Percentiles rank a stretch among this genome's conserved stretches.
Conservation (phyloP, 2,888 invertebrate genomes). For the Archips crataeganus region DNA sequence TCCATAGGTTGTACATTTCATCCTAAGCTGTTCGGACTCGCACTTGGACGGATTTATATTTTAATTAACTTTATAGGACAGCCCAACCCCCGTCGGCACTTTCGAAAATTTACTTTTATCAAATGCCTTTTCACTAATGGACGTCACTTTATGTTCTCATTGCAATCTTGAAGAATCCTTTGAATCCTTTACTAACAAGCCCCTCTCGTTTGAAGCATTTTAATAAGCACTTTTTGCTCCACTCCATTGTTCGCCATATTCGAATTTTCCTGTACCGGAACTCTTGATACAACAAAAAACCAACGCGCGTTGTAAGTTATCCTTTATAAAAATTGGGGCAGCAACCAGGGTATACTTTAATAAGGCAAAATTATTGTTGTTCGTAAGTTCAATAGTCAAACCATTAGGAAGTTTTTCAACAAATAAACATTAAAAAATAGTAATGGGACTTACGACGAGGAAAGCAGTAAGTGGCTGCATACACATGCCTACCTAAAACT, state of each 20-base stretch:
- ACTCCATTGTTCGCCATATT: neutral
- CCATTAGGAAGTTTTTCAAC: neutral
- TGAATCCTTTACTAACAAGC: constrained; percentile 3
- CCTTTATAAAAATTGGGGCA: neutral
- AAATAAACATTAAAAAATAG: constrained; percentile 3
- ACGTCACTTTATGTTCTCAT: neutral
- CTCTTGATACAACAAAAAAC: constrained; percentile 15
- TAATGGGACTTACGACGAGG: neutral
- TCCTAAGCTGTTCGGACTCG: neutral
- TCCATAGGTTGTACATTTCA: no score
- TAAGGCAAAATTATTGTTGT: neutral
- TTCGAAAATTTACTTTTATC: constrained; percentile 1
- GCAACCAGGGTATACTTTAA: neutral
- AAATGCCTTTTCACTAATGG: constrained; percentile 7
- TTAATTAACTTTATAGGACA: neutral
- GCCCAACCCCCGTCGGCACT: neutral
- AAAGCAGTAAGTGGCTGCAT: neutral
- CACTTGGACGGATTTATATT: neutral
- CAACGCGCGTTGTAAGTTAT: neutral
- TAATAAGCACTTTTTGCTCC: constrained; percentile 8
- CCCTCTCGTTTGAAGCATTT: constrained; percentile 10
- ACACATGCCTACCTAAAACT: neutral
- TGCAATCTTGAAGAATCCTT: constrained; percentile 1
- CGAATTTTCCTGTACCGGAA: constrained; percentile 9
- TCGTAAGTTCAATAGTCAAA: neutral